A percentile compares a stretch with the other conserved stretches of the same genome.
Evolutionary conservation across 2,797 vertebrate species (phyloP).

Genomic region (Cetoscarus ocellatus): DNA sequence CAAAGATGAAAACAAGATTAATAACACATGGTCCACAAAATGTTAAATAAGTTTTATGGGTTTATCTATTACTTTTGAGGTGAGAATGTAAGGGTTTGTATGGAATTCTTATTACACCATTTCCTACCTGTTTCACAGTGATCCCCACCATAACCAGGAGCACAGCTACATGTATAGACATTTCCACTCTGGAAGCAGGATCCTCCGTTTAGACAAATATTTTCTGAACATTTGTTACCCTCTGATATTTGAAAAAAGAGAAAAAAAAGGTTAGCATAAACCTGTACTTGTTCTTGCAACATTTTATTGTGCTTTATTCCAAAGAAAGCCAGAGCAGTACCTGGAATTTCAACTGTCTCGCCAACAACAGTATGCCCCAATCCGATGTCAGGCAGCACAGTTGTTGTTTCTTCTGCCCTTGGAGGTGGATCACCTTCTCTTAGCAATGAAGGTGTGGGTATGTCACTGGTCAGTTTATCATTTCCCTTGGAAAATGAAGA

Average conservation of each 20-base stretch:
- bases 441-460: conserved; percentile 11
- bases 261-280: background rate
- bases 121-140: conserved; percentile 94
- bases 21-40: background rate
- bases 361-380: conserved; percentile 70
- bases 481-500: conserved; percentile 37
- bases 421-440: conserved; percentile 32
- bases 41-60: background rate
- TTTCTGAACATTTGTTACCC: conserved; percentile 87
- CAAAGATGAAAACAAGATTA: background rate
- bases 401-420: conserved; percentile 45
- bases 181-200: conserved; percentile 88
- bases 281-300: background rate
- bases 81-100: background rate
- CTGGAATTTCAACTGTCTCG: conserved; percentile 81
- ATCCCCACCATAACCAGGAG: conserved; percentile 92
- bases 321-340: conserved; percentile 57
- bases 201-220: conserved; percentile 92
- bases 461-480: conserved; percentile 18
- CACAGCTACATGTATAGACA: conserved; percentile 89
- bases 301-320: conserved; percentile 4
- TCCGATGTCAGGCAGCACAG: conserved; percentile 29
- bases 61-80: background rate
- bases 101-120: background rate
- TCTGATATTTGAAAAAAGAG: conserved; percentile 73